Evolutionary conservation across 2,797 vertebrate species (phyloP).

Genomic region (Aplochiton taeniatus): DNA sequence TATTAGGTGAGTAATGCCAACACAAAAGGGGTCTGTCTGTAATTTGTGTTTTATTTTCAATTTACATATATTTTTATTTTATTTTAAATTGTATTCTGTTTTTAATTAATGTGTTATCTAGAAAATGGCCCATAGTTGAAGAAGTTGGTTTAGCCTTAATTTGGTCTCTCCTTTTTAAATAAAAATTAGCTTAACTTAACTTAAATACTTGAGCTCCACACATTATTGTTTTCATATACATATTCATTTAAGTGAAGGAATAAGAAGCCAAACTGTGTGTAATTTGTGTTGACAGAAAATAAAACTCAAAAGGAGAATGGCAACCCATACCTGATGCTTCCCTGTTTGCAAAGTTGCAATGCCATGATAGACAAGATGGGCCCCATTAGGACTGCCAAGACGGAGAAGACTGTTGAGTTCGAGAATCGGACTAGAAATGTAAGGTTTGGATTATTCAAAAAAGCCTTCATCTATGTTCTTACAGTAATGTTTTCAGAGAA

Average conservation of each 20-base stretch:
- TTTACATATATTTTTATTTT: not conserved
- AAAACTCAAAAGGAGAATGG: not conserved
- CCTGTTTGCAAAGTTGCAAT: not conserved
- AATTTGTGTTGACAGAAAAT: not conserved
- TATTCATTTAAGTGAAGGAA: not conserved
- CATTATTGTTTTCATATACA: not conserved
- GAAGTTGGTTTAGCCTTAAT: no score
- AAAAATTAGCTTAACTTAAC: no score
- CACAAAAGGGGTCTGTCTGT: no score
- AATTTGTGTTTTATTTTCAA: no score
- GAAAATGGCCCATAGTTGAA: no score
- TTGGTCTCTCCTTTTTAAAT: no score
- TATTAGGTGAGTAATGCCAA: not conserved
- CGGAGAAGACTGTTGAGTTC: constrained; percentile 17
- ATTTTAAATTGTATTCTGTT: no score
- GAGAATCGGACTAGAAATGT: constrained; percentile 3
- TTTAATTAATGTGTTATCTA: no score
- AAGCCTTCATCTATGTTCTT: no score
- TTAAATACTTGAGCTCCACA: not conserved
- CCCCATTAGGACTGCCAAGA: constrained; percentile 13
- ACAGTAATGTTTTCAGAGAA: not conserved
- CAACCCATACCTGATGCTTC: not conserved
- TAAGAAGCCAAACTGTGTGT: not conserved
- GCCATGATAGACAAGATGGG: not conserved
- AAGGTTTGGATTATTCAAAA: no score